Evolutionary conservation across 2,113 vertebrate genomes (phyloP).

Genomic region (Setophaga coronata): DNA sequence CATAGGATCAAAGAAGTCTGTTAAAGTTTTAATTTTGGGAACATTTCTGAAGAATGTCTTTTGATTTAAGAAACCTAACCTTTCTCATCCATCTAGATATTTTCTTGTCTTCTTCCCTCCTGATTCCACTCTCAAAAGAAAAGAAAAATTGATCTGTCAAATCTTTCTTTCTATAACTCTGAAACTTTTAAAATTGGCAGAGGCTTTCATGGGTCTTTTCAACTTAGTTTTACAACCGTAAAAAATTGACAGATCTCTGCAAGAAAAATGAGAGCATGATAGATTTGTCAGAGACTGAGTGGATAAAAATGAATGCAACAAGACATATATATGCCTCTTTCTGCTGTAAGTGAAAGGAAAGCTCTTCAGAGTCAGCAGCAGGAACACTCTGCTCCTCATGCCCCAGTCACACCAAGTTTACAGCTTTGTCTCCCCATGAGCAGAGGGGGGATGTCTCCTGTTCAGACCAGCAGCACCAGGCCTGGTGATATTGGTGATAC

Average conservation of each 20-base stretch:
- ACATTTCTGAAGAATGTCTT: neutral
- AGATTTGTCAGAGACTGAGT: neutral
- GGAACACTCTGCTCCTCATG: neutral
- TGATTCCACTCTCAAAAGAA: neutral
- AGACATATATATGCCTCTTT: neutral
- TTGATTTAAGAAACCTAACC: neutral
- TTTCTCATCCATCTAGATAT: neutral
- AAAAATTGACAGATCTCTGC: neutral
- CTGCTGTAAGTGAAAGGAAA: neutral
- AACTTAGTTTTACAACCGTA: neutral
- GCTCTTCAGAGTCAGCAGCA: neutral
- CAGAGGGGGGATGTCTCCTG: neutral
- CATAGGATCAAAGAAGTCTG: neutral
- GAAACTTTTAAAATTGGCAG: constrained; percentile 6
- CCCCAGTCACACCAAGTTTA: neutral
- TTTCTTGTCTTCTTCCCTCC: neutral
- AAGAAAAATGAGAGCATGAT: neutral
- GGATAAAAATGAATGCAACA: neutral
- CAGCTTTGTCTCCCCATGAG: neutral
- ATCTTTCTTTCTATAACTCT: neutral
- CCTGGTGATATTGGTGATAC: neutral
- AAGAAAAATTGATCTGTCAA: neutral
- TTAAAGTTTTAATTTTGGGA: neutral
- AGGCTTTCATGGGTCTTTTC: neutral
- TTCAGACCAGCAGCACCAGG: neutral